Conservation (phyloP, 2,888 invertebrate species). For the Erebia ligea region DNA sequence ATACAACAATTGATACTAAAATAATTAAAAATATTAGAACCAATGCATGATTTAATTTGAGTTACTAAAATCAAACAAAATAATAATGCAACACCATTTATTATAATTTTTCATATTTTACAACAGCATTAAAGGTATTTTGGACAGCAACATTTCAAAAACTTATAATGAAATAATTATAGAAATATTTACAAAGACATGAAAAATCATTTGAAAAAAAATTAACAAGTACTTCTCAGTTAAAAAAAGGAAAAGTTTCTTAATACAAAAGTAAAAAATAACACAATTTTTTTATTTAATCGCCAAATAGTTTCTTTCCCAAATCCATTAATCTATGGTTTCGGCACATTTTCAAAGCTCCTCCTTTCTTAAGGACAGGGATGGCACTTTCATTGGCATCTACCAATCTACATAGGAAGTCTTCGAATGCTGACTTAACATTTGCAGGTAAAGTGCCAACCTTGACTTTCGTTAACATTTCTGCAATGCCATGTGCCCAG, state of each 20-base stretch:
- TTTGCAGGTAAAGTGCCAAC: slow-evolving; percentile 91
- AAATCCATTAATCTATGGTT: slow-evolving; percentile 95
- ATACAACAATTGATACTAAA: background rate
- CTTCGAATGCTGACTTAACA: slow-evolving; percentile 95
- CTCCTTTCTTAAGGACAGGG: slow-evolving; percentile 90
- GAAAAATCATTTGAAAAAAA: slow-evolving; percentile 22
- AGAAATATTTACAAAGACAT: slow-evolving; percentile 42
- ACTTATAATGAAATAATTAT: slow-evolving; percentile 19
- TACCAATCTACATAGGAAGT: slow-evolving; percentile 92
- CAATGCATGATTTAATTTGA: background rate
- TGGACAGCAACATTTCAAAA: slow-evolving; percentile 24
- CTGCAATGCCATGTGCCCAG: slow-evolving; percentile 95
- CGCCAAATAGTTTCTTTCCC: slow-evolving; percentile 93
- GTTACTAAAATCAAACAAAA: slow-evolving; percentile 15
- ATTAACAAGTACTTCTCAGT: slow-evolving; percentile 41
- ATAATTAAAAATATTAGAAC: too few species aligned
- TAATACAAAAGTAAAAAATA: slow-evolving; percentile 27
- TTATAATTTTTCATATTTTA: slow-evolving; percentile 31
- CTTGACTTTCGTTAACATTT: slow-evolving; percentile 91
- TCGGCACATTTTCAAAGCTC: slow-evolving; percentile 92
- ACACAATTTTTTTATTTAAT: slow-evolving; percentile 76
- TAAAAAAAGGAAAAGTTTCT: slow-evolving; percentile 34
- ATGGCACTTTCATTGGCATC: slow-evolving; percentile 90
- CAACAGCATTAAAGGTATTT: slow-evolving; percentile 29
- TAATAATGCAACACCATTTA: slow-evolving; percentile 31